Conservation (phyloP, 2,113 vertebrate genomes). For the Neotragus pygmaeus region DNA sequence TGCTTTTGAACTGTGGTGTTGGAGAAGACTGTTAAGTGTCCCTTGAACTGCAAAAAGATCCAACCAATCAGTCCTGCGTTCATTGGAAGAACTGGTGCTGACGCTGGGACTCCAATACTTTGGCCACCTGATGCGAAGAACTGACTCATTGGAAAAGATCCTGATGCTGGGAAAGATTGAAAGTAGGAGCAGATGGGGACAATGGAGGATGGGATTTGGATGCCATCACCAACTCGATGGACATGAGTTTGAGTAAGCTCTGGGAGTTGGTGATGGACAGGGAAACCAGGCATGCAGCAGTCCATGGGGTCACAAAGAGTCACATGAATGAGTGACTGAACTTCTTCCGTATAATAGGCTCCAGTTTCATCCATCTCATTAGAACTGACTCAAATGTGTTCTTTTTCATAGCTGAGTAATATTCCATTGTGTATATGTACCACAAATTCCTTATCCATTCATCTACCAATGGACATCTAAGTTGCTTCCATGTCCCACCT, state of each 20-base stretch:
- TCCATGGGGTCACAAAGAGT: background rate
- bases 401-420: background rate
- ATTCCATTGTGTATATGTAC: background rate
- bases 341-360: background rate
- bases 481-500: background rate
- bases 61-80: background rate
- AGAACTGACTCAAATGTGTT: background rate
- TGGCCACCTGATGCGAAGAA: background rate
- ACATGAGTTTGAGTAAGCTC: background rate
- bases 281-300: background rate
- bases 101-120: background rate
- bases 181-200: background rate
- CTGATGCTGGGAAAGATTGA: background rate
- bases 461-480: background rate
- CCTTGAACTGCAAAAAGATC: background rate
- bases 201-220: background rate
- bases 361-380: background rate
- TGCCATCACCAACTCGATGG: background rate
- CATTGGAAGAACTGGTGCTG: background rate
- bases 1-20: background rate
- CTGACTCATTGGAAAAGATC: background rate
- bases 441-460: background rate
- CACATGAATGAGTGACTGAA: background rate
- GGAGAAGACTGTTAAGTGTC: background rate
- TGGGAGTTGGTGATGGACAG: background rate